Evolutionary conservation across 2,113 vertebrate genomes (phyloP), one percentile per base, ranked within the genome.

Genomic region (Orycteropus afer): DNA sequence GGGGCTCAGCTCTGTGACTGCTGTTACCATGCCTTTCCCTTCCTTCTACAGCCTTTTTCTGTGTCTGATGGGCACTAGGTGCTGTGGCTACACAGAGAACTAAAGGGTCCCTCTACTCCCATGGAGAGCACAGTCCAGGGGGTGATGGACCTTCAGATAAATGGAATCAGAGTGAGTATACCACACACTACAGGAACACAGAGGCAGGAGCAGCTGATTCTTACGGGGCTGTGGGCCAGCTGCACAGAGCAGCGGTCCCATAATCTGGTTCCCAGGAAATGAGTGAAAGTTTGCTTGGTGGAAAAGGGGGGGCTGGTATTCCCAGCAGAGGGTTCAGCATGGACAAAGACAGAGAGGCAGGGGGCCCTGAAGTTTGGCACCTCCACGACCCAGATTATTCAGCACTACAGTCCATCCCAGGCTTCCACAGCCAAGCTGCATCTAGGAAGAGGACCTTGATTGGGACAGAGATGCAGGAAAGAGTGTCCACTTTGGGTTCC

Each of bases 211-310:
- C 32, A 9, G 37, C 32, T 4, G 27, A 25, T 27, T 42, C 65
- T 1, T 2, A 4, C 34, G 61, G 4, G 34, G 27, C 1, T 3
- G 0, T 11, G 27, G 57, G 13, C 37, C n/a, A 4, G 1, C 45
- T 49, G 61, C 57, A 32, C 42, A 40, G 55, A 5, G 23, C 37
- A 20, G 2, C 4, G 40, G 13, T 42, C 13, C 9, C 29, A 76
- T 13, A 2, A 27, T 63, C 13, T 53, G 63, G 23, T 34, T 61
- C 49, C 40, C 25, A 0, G 20, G 45, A 18, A 22, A 5, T 3
- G 67, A 53, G 34, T 27, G n/a, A 51, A 23, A 20, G 4, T 18
- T 55, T 40, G 2, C 32, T 59, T 47, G 74, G 45, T n/a, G 15
- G 80, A 14, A 47, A 18, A 40, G 27, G 9, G 27, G 14, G 17